Conservation (phyloP, 2,113 vertebrate species). For the Bucco capensis region DNA sequence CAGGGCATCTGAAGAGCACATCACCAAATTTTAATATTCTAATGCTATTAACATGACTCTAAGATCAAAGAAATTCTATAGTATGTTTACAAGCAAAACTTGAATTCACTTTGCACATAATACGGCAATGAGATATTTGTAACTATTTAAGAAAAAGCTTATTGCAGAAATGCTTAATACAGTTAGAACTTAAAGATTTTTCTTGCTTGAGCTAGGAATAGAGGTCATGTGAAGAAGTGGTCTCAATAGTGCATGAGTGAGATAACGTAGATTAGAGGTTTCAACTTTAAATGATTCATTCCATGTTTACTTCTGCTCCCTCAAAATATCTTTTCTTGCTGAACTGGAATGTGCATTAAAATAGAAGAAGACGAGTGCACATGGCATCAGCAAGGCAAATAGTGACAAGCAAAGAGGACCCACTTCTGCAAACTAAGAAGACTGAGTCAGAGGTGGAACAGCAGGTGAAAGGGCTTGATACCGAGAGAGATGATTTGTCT, state of each 20-base stretch:
- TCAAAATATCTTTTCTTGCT: constrained; percentile 37
- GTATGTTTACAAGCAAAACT: constrained; percentile 27
- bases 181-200: background rate
- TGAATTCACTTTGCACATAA: constrained; percentile 25
- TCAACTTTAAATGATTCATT: background rate
- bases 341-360: constrained; percentile 54
- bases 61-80: constrained; percentile 38
- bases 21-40: constrained; percentile 17
- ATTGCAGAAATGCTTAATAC: constrained; percentile 17
- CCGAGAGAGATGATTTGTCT: constrained; percentile 81
- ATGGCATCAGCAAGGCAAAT: constrained; percentile 46
- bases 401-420: constrained; percentile 57
- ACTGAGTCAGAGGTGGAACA: constrained; percentile 32
- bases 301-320: constrained; percentile 7
- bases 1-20: constrained; percentile 30
- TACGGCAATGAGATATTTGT: constrained; percentile 36
- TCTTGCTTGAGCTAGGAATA: constrained; percentile 1
- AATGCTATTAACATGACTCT: constrained; percentile 24
- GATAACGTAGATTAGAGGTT: background rate
- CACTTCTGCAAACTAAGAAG: constrained; percentile 63
- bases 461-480: constrained; percentile 68
- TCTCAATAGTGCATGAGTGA: background rate
- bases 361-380: constrained; percentile 62
- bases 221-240: background rate
- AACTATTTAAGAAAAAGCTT: constrained; percentile 7